Percentiles rank a stretch among this genome's conserved stretches.
Evolutionary conservation across 2,797 vertebrate genomes (phyloP).

Genomic region (Heterohyrax brucei): DNA sequence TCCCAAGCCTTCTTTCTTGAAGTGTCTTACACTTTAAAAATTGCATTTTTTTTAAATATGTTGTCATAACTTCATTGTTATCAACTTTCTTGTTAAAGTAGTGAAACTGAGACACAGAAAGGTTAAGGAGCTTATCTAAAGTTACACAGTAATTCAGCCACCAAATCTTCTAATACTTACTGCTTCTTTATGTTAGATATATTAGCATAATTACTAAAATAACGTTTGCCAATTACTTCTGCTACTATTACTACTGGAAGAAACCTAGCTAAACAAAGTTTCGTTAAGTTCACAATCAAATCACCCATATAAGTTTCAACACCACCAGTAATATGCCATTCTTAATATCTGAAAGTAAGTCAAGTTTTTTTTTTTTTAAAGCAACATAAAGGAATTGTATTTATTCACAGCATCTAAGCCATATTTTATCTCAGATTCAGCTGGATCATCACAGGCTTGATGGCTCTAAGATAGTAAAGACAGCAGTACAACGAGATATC

Average conservation of each 20-base stretch:
- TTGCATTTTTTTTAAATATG: not conserved
- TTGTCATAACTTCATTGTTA: not conserved
- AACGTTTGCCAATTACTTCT: not conserved
- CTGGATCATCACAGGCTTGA: constrained; percentile 34
- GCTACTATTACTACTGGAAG: not conserved
- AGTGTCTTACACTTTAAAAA: not conserved
- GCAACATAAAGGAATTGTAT: not conserved
- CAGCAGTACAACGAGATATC: not conserved
- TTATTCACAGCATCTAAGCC: constrained; percentile 12
- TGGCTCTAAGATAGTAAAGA: not conserved
- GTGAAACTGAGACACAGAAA: not conserved
- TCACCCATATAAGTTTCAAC: not conserved
- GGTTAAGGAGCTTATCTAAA: not conserved
- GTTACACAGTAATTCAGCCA: constrained; percentile 27
- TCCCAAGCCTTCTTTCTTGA: not conserved
- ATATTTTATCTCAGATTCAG: not conserved
- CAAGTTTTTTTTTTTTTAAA: not conserved
- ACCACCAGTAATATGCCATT: constrained; percentile 5
- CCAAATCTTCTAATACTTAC: not conserved
- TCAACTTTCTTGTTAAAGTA: not conserved
- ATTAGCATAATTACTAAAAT: constrained; percentile 14
- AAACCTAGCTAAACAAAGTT: not conserved
- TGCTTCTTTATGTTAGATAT: not conserved
- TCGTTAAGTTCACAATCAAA: not conserved
- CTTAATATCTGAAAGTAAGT: not conserved